These are phyloP conservation scores for Lynx canadensis DNA, from an alignment of 2,113 vertebrate genomes.

Conservation along the genomic window DNA sequence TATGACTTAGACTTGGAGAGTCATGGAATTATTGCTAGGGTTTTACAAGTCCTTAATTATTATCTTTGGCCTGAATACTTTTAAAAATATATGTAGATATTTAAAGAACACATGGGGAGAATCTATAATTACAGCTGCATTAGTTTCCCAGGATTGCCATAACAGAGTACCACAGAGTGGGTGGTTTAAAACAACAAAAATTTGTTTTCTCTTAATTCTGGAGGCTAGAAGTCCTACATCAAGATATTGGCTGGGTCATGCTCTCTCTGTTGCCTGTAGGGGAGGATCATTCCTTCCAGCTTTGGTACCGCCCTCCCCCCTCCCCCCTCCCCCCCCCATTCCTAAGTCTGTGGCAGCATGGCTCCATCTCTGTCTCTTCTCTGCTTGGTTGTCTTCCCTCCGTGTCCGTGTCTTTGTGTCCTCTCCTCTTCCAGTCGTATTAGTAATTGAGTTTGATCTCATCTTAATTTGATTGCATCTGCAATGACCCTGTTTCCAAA, in stretches of 20 bases:
- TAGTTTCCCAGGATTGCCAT: neutral
- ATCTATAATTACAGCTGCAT: neutral
- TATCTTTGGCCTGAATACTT: neutral
- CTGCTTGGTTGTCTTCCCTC: neutral
- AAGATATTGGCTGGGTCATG: neutral
- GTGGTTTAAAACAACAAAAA: neutral
- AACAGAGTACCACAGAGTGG: neutral
- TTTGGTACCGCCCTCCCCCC: rapidly evolving
- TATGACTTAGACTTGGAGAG: neutral
- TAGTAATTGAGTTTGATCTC: neutral
- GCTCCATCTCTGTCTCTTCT: neutral
- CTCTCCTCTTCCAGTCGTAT: neutral
- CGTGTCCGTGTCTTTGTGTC: neutral
- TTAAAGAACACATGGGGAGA: neutral
- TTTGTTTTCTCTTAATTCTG: neutral
- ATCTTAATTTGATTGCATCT: neutral
- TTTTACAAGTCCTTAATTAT: neutral
- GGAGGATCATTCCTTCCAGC: neutral
- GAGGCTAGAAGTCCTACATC: neutral
- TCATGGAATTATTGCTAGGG: neutral
- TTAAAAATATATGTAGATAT: neutral
- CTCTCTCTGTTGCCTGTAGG: neutral
- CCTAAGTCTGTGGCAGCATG: neutral
- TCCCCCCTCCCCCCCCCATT: neutral
- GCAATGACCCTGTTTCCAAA: neutral